phyloP scores from a whole-genome alignment of 2,888 invertebrate species.

The Conistra vaccinii region DNA sequence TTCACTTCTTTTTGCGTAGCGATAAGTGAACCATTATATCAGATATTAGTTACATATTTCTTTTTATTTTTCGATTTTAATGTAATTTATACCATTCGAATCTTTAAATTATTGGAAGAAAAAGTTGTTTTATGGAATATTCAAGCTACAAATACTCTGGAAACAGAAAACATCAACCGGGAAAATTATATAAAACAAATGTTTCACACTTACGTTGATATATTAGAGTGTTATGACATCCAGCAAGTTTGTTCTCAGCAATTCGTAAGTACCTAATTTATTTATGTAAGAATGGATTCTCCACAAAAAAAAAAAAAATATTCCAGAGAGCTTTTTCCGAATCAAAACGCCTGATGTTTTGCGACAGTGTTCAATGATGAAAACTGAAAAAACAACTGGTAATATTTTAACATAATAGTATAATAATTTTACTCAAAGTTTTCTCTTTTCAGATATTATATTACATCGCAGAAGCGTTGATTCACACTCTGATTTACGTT shows the following conservation, averaged over 20 bases:
- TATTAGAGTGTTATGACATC: constrained; percentile 22
- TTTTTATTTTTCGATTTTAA: constrained; percentile 30
- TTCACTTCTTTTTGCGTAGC: no score
- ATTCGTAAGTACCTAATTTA: constrained; percentile 6
- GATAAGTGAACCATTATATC: no score
- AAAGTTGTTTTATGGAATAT: constrained; percentile 24
- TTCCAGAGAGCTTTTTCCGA: neutral
- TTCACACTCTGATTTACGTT: constrained; percentile 18
- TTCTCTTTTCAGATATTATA: constrained; percentile 14
- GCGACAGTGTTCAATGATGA: no score
- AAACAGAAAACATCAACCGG: no score
- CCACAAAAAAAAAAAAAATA: neutral
- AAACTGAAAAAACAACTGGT: neutral
- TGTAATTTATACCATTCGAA: constrained; percentile 16
- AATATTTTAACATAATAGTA: neutral
- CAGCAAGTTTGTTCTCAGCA: constrained; percentile 18
- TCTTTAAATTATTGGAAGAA: constrained; percentile 16
- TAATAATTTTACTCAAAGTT: neutral
- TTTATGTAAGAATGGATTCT: neutral
- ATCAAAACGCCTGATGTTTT: neutral
- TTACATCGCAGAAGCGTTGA: constrained; percentile 15
- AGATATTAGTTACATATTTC: no score
- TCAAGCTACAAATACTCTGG: neutral
- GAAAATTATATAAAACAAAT: neutral
- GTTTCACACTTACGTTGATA: constrained; percentile 13